Base-by-base conservation (phyloP, 2,888 invertebrate genomes). In the Watsonalla cultraria region DNA sequence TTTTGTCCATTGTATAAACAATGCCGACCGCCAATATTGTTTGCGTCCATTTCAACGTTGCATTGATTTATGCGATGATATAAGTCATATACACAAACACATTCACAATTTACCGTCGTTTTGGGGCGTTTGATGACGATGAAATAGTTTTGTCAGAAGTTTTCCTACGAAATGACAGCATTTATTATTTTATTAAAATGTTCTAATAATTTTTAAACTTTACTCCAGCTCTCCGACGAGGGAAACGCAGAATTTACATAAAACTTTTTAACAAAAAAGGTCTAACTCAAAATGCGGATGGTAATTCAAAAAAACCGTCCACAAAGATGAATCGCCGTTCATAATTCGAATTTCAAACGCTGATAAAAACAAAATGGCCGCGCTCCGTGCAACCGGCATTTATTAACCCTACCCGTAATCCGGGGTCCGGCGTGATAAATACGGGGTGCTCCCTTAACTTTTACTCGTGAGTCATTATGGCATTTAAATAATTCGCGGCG, bases 401-500 rank as follows among this genome's bases (percentile, higher is more conserved):
- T 87, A 85, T 86, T 86, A 87, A 86, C 86, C 86, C 83, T 82
- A 76, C 76, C 71, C 65, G 78, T 81, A 82, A 86, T 82, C 83
- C 78, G 68, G 73, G 77, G 81, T 78, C 82, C 80, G 69, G 76
- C 68, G 81, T 85, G 85, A 87, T 86, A 87, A 89, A 84, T 83
- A 84, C 82, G 68, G 80, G 79, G 76, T 82, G 76, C 82, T 78
- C 76, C 74, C 77, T 77, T 76, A 80, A 82, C 82, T 80, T 82
- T 84, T 82, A 74, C 78, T 76, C 87, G 80, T 82, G 84, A 85
- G 83, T 89, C 89, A 91, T 91, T 91, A 91, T 85, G 84, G 86
- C 80, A 85, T 90, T 90, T 88, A 90, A 91, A 92, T 91, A 91
- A 88, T 88, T 90, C 85, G 82, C 78, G 80, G 70, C 42, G 76